Evolutionary conservation across 2,113 vertebrate species (phyloP).

Genomic region (Formicarius rufipectus): DNA sequence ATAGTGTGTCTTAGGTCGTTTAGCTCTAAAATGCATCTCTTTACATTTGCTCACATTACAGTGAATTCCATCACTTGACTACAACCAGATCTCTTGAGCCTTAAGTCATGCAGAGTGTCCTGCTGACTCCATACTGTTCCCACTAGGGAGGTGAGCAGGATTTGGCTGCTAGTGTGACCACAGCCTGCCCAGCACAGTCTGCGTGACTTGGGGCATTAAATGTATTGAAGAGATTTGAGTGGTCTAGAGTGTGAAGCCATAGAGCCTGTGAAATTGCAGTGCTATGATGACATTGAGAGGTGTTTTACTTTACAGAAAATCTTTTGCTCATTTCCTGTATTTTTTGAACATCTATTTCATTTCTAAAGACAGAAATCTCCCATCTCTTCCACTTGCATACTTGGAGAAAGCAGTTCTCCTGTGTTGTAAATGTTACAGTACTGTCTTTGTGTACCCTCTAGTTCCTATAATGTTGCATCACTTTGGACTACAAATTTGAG

Average conservation of each 20-base stretch:
- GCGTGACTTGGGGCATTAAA: background rate
- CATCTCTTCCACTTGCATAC: background rate
- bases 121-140: background rate
- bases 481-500: background rate
- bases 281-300: background rate
- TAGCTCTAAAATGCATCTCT: background rate
- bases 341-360: background rate
- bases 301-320: background rate
- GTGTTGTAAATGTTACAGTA: accelerated
- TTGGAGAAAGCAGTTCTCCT: background rate
- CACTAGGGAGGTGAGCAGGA: background rate
- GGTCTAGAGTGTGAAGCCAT: background rate
- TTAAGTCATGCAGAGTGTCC: background rate
- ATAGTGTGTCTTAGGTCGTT: background rate
- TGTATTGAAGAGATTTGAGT: background rate
- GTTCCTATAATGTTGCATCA: background rate
- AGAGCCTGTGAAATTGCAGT: background rate
- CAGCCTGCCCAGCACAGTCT: background rate
- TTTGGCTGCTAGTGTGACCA: background rate
- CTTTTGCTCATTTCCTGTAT: background rate
- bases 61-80: background rate
- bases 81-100: background rate
- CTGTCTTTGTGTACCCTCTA: background rate
- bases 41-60: background rate
- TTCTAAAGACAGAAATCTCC: background rate